These are phyloP conservation scores for Phengaris alcon DNA, from an alignment of 2,888 invertebrate genomes.

Conservation along the genomic window DNA sequence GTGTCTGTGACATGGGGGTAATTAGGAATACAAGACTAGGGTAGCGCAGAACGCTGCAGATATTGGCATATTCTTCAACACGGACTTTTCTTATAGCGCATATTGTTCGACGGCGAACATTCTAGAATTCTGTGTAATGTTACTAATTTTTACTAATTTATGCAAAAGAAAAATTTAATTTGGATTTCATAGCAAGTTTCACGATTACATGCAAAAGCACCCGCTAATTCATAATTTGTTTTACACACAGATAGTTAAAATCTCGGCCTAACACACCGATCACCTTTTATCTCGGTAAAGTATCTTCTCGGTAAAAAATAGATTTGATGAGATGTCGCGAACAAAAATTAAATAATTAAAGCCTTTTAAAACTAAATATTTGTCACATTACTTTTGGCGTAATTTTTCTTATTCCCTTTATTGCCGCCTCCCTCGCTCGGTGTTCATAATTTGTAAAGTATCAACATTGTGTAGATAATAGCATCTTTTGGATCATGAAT, in stretches of 20 bases:
- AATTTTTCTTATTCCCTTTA: slow-evolving; percentile 40
- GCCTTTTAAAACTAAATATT: slow-evolving; percentile 5
- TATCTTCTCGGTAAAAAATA: no score
- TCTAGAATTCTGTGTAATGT: background rate
- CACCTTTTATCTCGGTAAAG: no score
- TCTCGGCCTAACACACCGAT: no score
- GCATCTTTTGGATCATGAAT: slow-evolving; percentile 70
- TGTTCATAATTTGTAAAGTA: slow-evolving; percentile 64
- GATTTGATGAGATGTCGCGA: background rate
- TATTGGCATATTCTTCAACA: slow-evolving; percentile 26
- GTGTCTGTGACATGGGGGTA: slow-evolving; percentile 71
- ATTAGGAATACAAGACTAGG: slow-evolving; percentile 59
- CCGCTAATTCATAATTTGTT: no score
- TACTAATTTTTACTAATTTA: no score
- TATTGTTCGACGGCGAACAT: background rate
- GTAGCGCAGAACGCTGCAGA: slow-evolving; percentile 33
- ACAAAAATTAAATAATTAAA: slow-evolving; percentile 1
- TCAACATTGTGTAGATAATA: slow-evolving; percentile 65
- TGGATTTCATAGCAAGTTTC: no score
- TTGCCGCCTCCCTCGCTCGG: slow-evolving; percentile 57
- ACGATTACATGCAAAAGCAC: no score
- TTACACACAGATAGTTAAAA: no score
- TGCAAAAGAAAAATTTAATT: no score
- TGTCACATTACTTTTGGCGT: background rate
- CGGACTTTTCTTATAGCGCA: background rate